These are phyloP conservation scores for Synanthedon myopaeformis DNA, from an alignment of 2,888 invertebrate species.

Conservation along the genomic window DNA sequence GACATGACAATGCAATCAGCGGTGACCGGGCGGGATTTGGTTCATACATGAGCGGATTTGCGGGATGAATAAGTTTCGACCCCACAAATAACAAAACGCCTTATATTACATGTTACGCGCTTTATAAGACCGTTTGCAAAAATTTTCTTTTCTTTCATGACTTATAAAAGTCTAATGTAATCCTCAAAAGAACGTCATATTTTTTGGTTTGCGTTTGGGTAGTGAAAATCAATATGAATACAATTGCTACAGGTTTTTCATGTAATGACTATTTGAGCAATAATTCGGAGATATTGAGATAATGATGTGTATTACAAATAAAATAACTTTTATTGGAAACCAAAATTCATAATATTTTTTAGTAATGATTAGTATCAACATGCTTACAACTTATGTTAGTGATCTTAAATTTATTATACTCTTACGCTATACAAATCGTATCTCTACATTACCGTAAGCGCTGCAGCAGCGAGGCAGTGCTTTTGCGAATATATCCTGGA, in stretches of 20 bases:
- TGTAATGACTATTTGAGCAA: too few species aligned
- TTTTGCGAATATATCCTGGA: neutral
- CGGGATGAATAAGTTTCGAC: slow-evolving; percentile 69
- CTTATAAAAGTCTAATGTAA: neutral
- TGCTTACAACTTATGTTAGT: too few species aligned
- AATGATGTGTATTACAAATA: too few species aligned
- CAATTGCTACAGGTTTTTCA: too few species aligned
- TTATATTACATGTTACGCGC: slow-evolving; percentile 54
- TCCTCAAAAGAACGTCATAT: neutral
- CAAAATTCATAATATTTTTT: too few species aligned
- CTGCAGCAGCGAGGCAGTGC: neutral
- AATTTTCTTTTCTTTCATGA: slow-evolving; percentile 33
- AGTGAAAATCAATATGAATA: too few species aligned
- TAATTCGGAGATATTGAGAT: too few species aligned
- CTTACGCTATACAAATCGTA: neutral
- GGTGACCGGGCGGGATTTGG: slow-evolving; percentile 69
- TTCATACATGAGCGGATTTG: slow-evolving; percentile 70
- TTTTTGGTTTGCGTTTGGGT: too few species aligned
- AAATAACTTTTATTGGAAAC: too few species aligned
- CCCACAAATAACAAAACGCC: slow-evolving; percentile 65
- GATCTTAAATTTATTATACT: neutral
- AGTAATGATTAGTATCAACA: too few species aligned
- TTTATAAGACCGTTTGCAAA: slow-evolving; percentile 60
- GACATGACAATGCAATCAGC: slow-evolving; percentile 71
- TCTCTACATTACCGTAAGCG: neutral